These are phyloP conservation scores for Sapayoa aenigma DNA, from an alignment of 2,113 vertebrate species.

Conservation along the genomic window DNA sequence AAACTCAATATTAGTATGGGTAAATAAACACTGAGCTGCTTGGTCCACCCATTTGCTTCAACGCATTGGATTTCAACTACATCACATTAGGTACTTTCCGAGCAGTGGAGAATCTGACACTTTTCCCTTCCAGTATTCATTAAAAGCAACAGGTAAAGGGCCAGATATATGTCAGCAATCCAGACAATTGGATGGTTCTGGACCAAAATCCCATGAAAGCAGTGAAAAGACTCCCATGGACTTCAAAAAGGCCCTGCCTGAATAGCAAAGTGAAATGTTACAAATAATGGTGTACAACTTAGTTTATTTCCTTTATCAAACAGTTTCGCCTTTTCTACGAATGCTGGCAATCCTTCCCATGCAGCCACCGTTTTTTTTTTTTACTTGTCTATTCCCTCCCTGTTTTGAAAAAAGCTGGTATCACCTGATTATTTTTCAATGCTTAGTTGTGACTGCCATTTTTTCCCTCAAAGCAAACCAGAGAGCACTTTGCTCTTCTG, in stretches of 20 bases:
- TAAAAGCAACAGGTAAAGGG: neutral
- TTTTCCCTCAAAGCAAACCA: neutral
- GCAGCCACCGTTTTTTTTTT: neutral
- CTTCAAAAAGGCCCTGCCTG: neutral
- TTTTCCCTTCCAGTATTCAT: neutral
- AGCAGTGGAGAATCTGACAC: accelerated
- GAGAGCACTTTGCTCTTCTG: neutral
- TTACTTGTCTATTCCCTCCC: neutral
- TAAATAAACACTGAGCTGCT: neutral
- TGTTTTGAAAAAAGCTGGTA: neutral
- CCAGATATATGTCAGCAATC: neutral
- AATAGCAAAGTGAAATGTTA: neutral
- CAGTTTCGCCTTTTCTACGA: neutral
- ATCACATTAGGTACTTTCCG: neutral
- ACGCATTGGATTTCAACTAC: neutral
- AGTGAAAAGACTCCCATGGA: neutral
- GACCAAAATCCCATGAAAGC: neutral
- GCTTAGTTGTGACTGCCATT: neutral
- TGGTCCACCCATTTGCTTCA: accelerated
- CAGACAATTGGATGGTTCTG: neutral
- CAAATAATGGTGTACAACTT: neutral
- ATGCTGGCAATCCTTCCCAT: neutral
- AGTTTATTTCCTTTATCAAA: neutral
- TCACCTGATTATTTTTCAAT: neutral
- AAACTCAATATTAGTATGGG: neutral